These are phyloP conservation scores for Spodoptera littoralis DNA, from an alignment of 2,888 invertebrate genomes.

Conservation along the genomic window DNA sequence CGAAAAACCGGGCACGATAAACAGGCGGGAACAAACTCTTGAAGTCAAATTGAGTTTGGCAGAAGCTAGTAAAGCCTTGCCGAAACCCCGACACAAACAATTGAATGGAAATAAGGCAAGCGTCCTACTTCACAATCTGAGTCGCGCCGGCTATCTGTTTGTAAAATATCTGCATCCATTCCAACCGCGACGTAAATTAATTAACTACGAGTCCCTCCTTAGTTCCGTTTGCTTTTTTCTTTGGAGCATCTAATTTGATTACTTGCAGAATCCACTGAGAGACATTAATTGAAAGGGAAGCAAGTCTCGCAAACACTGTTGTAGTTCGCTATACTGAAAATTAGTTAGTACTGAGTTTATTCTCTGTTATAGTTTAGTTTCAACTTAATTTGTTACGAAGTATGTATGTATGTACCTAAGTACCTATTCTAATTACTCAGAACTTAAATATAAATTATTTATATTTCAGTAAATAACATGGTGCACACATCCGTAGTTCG, in stretches of 20 bases:
- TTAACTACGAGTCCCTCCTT: slow-evolving; percentile 22
- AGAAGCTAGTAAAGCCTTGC: slow-evolving; percentile 19
- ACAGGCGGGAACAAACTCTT: slow-evolving; percentile 33
- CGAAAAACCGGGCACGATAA: slow-evolving; percentile 26
- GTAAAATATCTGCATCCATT: slow-evolving; percentile 11
- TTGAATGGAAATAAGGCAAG: slow-evolving; percentile 16
- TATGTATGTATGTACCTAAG: too few relatives aligned
- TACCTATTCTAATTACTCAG: too few relatives aligned
- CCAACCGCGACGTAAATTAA: slow-evolving; percentile 17
- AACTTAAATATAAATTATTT: too few relatives aligned
- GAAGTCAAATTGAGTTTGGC: slow-evolving; percentile 43
- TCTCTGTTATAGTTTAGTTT: too few relatives aligned
- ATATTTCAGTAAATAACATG: too few relatives aligned
- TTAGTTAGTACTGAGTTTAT: too few relatives aligned
- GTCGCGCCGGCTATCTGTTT: slow-evolving; percentile 8
- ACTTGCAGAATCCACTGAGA: slow-evolving; percentile 4
- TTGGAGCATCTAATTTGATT: slow-evolving; percentile 27
- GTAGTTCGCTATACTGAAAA: too few relatives aligned
- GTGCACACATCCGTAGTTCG: too few relatives aligned
- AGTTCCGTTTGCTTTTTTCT: slow-evolving; percentile 11
- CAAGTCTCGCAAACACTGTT: not conserved
- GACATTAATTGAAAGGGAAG: slow-evolving; percentile 7
- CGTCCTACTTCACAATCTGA: slow-evolving; percentile 13
- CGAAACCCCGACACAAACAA: slow-evolving; percentile 24
- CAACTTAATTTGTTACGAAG: too few relatives aligned